These are phyloP conservation scores for Acropora tenuis DNA, from an alignment of 64 coral and sea anemone genomes.

Conservation along the genomic window DNA sequence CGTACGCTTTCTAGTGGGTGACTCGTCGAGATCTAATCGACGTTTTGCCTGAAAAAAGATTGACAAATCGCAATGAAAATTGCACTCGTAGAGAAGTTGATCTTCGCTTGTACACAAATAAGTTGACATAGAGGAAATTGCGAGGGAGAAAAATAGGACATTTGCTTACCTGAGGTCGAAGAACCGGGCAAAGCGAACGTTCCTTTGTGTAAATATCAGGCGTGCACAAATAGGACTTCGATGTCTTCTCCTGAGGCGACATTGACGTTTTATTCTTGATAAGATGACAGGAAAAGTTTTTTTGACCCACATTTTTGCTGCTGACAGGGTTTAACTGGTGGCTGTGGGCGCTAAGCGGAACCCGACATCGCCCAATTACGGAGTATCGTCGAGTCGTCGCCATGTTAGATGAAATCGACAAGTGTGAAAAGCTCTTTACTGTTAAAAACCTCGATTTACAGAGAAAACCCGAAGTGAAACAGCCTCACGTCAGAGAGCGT, in stretches of 20 bases:
- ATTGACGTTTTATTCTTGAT: not conserved
- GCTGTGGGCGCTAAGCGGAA: constrained; percentile 45
- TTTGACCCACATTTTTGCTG: constrained; percentile 1
- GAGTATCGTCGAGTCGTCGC: constrained; percentile 58
- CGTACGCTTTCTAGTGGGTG: not conserved
- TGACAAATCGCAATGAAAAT: not conserved
- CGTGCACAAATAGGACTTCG: constrained; percentile 10
- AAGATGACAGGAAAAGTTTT: not conserved
- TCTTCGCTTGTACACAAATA: too few relatives aligned
- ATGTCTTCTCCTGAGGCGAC: not conserved
- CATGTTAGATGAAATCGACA: constrained; percentile 43
- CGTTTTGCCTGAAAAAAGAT: constrained; percentile 58
- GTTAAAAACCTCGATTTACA: not conserved
- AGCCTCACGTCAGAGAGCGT: not conserved
- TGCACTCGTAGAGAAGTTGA: too few relatives aligned
- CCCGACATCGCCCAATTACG: constrained; percentile 2
- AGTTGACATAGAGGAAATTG: too few relatives aligned
- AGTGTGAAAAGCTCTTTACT: not conserved
- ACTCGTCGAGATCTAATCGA: constrained; percentile 69
- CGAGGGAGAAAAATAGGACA: not conserved
- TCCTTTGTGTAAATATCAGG: constrained; percentile 48
- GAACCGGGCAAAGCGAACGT: constrained; percentile 3
- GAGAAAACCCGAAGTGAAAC: not conserved
- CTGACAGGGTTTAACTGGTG: constrained; percentile 47
- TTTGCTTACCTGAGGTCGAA: constrained; percentile 13